These are phyloP conservation scores for Rhincodon typus DNA, from an alignment of 2,797 vertebrate species.

Conservation along the genomic window DNA sequence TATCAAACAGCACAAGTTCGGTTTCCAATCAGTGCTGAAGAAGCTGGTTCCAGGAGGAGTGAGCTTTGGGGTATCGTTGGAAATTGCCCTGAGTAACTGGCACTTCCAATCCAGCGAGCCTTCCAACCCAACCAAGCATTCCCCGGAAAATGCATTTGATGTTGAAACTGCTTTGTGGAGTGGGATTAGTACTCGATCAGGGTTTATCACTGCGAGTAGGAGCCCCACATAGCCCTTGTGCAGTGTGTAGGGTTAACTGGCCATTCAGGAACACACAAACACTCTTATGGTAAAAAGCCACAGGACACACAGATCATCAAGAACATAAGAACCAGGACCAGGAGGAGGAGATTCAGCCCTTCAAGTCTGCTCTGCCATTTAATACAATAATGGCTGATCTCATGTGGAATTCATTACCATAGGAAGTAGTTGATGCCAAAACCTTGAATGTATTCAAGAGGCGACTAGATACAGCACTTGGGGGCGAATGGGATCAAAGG, in stretches of 20 bases:
- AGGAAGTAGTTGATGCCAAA: no score
- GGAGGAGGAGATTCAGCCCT: no score
- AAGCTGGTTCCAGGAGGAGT: background rate
- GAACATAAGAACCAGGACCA: no score
- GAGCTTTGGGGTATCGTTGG: background rate
- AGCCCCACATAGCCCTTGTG: no score
- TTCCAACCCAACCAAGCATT: background rate
- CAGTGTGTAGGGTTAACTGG: background rate
- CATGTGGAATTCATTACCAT: no score
- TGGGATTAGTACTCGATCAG: background rate
- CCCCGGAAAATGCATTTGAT: background rate
- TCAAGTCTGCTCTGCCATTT: no score
- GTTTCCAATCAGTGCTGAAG: background rate
- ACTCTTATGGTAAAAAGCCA: background rate
- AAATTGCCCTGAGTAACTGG: background rate
- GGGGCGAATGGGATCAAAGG: no score
- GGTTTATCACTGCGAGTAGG: background rate
- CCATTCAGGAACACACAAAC: background rate
- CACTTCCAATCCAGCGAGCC: background rate
- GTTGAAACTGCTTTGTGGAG: background rate
- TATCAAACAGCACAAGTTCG: background rate
- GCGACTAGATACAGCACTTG: no score
- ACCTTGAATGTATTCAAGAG: no score
- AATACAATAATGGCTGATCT: no score
- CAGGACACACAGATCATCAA: background rate